Evolutionary conservation across 1,140 invertebrate species (phyloP).

Genomic region (Bombus balteatus): DNA sequence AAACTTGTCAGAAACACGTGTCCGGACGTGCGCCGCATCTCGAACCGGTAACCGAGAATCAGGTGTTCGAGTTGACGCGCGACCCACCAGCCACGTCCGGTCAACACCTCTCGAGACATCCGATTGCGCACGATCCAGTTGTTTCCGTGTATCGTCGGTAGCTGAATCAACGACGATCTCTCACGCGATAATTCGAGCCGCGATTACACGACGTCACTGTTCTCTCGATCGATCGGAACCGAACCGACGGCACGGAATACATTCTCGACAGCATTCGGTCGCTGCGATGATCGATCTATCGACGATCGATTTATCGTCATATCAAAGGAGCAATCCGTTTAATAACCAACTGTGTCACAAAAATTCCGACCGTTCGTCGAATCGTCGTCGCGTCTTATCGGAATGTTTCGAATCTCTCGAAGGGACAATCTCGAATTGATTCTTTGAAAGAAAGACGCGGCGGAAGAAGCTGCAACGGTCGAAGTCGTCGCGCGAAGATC

Average conservation of each 20-base stretch:
- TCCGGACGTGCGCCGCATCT: conserved; percentile 67
- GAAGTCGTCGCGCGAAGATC: not conserved
- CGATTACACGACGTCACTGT: conserved; percentile 2
- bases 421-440: not conserved
- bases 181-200: not conserved
- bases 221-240: conserved; percentile 12
- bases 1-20: conserved; percentile 70
- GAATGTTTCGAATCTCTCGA: not conserved
- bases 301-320: not conserved
- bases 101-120: conserved; percentile 49
- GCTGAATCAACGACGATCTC: conserved; percentile 10
- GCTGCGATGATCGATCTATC: not conserved
- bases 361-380: not conserved
- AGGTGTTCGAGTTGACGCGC: conserved; percentile 45
- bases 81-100: conserved; percentile 37
- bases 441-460: not conserved
- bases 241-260: not conserved
- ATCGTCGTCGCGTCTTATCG: not conserved
- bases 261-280: conserved; percentile 37
- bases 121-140: conserved; percentile 30
- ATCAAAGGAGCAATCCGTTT: not conserved
- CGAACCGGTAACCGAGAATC: conserved; percentile 53
- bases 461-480: too few relatives aligned
- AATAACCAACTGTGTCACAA: not conserved
- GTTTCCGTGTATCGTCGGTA: not conserved